Conservation (phyloP, 2,797 vertebrate species). For the Craterocephalus amniculus region DNA sequence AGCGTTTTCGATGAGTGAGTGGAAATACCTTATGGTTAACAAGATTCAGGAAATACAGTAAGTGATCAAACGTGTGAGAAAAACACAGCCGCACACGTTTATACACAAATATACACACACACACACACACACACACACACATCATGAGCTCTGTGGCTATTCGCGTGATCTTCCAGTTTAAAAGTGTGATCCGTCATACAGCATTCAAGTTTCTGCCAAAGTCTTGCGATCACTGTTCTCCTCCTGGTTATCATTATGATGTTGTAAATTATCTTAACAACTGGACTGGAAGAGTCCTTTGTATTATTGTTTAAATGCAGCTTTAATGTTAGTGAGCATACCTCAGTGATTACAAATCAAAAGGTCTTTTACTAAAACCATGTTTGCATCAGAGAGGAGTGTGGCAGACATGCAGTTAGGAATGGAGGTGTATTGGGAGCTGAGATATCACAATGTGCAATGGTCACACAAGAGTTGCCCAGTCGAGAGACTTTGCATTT, state of each 20-base stretch:
- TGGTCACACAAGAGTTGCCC: constrained; percentile 71
- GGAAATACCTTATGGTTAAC: constrained; percentile 39
- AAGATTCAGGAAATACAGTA: constrained; percentile 42
- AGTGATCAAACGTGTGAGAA: constrained; percentile 50
- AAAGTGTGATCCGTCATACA: constrained; percentile 35
- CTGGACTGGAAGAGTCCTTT: background rate
- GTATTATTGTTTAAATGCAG: background rate
- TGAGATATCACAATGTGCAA: constrained; percentile 63
- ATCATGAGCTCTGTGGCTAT: constrained; percentile 22
- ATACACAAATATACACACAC: constrained; percentile 9
- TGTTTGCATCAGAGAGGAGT: constrained; percentile 46
- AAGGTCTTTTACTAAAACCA: background rate
- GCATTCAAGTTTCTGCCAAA: constrained; percentile 22
- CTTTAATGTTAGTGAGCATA: background rate
- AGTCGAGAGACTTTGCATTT: constrained; percentile 75
- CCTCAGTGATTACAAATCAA: background rate
- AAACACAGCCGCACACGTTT: constrained; percentile 25
- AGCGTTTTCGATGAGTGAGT: constrained; percentile 42
- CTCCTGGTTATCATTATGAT: background rate
- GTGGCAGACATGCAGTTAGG: constrained; percentile 56
- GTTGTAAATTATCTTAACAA: background rate
- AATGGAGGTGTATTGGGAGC: constrained; percentile 50
- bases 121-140: background rate
- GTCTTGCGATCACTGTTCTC: constrained; percentile 4
- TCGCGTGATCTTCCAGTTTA: constrained; percentile 38